Evolutionary conservation across 1,140 invertebrate species (phyloP).

Genomic region (Trinorchestia longiramus): DNA sequence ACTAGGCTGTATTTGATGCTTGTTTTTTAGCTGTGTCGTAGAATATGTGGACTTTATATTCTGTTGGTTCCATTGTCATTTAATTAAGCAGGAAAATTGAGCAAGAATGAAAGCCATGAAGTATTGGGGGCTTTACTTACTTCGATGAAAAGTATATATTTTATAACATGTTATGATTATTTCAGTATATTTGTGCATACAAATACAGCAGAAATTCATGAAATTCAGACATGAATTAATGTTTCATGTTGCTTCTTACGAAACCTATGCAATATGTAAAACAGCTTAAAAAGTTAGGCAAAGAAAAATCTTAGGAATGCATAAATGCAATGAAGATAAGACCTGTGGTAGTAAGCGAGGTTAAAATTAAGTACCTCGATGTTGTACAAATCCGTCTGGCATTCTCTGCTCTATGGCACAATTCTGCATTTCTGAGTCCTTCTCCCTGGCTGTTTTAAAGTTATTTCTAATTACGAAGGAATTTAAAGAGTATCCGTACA

Average conservation of each 20-base stretch:
- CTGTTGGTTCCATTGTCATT: background rate
- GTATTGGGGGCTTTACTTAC: background rate
- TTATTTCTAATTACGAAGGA: background rate
- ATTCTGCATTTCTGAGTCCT: background rate
- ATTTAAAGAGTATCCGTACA: background rate
- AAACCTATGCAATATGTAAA: background rate
- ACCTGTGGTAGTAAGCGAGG: background rate
- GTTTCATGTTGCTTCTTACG: background rate
- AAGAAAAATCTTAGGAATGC: background rate
- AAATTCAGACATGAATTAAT: background rate
- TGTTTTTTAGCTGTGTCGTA: background rate
- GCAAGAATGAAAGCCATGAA: background rate
- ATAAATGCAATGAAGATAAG: background rate
- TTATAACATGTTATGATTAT: no score
- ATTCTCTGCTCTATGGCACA: background rate
- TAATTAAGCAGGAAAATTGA: background rate
- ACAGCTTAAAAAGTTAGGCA: background rate
- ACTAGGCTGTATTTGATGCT: background rate
- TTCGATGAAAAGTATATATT: no score
- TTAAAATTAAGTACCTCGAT: background rate
- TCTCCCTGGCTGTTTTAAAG: background rate
- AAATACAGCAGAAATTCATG: background rate
- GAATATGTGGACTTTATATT: background rate
- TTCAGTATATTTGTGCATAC: no score
- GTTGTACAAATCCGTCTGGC: background rate